These are phyloP conservation scores for Lutjanus campechanus DNA, from an alignment of 2,797 vertebrate species.

Conservation along the genomic window DNA sequence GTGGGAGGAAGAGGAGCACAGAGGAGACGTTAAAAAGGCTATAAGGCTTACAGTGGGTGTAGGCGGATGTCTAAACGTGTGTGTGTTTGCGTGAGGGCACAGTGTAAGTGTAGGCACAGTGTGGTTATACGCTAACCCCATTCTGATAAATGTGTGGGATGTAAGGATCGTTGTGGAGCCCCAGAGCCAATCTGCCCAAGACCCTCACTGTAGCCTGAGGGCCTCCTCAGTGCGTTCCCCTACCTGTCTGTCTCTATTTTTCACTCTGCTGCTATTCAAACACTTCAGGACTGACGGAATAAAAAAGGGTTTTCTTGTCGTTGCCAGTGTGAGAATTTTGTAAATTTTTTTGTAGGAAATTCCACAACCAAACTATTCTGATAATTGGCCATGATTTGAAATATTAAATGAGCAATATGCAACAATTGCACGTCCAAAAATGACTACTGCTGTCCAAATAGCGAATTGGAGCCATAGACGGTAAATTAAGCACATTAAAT, in stretches of 20 bases:
- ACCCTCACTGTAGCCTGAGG: conserved; percentile 73
- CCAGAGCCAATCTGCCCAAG: conserved; percentile 68
- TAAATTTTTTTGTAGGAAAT: neutral
- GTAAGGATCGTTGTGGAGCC: conserved; percentile 64
- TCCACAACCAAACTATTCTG: neutral
- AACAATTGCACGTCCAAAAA: too few species aligned
- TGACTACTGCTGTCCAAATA: too few species aligned
- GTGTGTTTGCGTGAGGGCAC: conserved; percentile 46
- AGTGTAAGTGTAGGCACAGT: conserved; percentile 58
- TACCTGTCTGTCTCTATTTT: conserved; percentile 66
- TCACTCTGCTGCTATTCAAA: conserved; percentile 56
- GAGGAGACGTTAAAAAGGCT: conserved; percentile 73
- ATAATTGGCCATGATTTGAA: neutral
- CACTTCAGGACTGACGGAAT: conserved; percentile 37
- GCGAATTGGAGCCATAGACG: too few species aligned
- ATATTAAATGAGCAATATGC: neutral
- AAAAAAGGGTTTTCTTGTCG: conserved; percentile 20
- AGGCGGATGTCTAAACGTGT: conserved; percentile 57
- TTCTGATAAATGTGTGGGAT: conserved; percentile 78
- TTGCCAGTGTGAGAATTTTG: conserved; percentile 13
- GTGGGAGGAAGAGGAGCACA: conserved; percentile 78
- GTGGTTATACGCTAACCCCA: conserved; percentile 55
- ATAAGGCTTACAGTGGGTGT: conserved; percentile 67
- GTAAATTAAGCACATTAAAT: too few species aligned
- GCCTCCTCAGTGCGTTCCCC: conserved; percentile 60